These are phyloP conservation scores for Eutolmus rufibarbis DNA, from an alignment of 2,888 invertebrate genomes.

Conservation along the genomic window DNA sequence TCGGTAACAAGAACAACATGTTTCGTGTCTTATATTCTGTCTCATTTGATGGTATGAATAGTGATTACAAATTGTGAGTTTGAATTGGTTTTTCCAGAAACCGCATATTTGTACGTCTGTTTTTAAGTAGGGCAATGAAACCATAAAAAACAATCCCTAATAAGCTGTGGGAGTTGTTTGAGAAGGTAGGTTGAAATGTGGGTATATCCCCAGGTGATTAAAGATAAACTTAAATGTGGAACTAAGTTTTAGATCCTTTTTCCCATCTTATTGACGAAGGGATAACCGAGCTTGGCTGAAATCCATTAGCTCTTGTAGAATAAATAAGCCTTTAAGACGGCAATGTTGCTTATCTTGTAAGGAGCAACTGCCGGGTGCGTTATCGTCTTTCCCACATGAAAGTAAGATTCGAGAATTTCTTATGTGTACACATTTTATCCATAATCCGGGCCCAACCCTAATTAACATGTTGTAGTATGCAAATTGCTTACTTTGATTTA, in stretches of 20 bases:
- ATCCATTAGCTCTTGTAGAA: constrained; percentile 13
- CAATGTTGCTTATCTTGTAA: constrained; percentile 10
- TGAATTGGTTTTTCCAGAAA: too few relatives aligned
- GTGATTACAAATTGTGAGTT: too few relatives aligned
- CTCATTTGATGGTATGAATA: too few relatives aligned
- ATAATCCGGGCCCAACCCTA: constrained; percentile 36
- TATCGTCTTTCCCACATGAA: constrained; percentile 29
- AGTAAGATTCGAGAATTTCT: constrained; percentile 13
- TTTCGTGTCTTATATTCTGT: too few relatives aligned
- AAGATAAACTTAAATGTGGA: background rate
- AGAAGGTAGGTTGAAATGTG: background rate
- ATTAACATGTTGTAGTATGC: constrained; percentile 48
- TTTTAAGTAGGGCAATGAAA: background rate
- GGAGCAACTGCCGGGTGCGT: constrained; percentile 4
- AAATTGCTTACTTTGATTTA: constrained; percentile 49
- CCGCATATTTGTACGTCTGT: background rate
- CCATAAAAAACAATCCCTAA: background rate
- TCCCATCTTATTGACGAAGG: background rate
- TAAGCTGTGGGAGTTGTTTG: background rate
- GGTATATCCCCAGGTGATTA: background rate
- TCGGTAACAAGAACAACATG: too few relatives aligned
- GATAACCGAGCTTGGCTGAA: background rate
- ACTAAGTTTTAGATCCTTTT: background rate
- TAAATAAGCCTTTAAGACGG: constrained; percentile 29
- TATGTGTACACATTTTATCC: constrained; percentile 12